Evolutionary conservation across 2,113 vertebrate genomes (phyloP), one percentile per base, ranked within the genome.

Genomic region (Petaurus breviceps): DNA sequence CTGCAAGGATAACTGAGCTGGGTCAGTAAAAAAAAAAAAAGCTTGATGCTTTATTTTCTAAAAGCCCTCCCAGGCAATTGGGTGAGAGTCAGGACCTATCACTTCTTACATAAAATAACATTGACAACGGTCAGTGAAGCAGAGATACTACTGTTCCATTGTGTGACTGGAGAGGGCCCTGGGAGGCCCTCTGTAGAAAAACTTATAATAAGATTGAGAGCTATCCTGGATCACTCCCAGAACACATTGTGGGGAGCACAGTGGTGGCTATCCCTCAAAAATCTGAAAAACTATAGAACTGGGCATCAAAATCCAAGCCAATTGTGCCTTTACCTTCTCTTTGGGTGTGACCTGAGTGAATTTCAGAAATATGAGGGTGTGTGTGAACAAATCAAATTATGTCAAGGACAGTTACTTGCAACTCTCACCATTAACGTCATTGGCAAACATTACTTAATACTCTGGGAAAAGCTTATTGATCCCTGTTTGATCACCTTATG

Each of bases 381-480:
- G 12, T 84, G 95, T 43, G 55, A 92, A 90, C 24, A 91, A 91
- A 92, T 43, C 97, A 51, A 95, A 90, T 93, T 9, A 5, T 93
- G 94, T 97, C 94, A 97, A 94, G 96, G 94, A 55, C 94, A 97
- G 89, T 25, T 51, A 95, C 47, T 0, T 93, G 93, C 92, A 51
- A 94, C 93, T 93, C 77, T 28, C 90, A 77, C 92, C 94, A 93
- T 94, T 90, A 94, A 92, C 68, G 61, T 94, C 94, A 93, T 37
- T 91, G 90, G 90, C 95, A 97, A 98, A 96, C 91, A 91, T 95
- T 93, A 52, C 51, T 14, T 49, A 50, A 91, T 89, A 95, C 0
- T 7, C 11, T 94, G 54, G 90, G 51, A 96, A 11, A 89, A 84
- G 91, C 52, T 7, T 11, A 10, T 94, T 24, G 0, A 46, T 92